phyloP scores from a whole-genome alignment of 1,140 invertebrate species.

The Dendrolimus punctatus region DNA sequence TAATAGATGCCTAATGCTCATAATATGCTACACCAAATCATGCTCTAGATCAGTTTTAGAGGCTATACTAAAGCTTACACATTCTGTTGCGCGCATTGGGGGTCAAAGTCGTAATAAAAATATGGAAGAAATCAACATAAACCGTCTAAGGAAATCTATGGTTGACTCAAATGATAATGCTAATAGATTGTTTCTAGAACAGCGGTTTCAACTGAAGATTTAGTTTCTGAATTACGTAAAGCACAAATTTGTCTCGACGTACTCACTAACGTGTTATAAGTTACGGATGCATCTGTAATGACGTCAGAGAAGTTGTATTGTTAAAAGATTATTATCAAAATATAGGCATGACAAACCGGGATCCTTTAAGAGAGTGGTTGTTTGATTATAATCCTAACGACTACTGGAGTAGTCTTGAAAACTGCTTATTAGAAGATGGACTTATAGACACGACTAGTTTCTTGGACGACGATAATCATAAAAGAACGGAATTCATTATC shows the following conservation, averaged over 20 bases:
- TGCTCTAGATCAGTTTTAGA: conserved; percentile 93
- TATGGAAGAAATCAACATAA: conserved; percentile 69
- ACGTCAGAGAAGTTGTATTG: conserved; percentile 12
- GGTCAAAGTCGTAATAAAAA: conserved; percentile 77
- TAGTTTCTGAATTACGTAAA: conserved; percentile 18
- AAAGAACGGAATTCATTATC: not conserved
- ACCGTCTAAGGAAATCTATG: conserved; percentile 29
- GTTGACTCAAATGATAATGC: conserved; percentile 19
- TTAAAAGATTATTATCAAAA: conserved; percentile 16
- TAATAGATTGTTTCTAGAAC: conserved; percentile 7
- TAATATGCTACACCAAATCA: conserved; percentile 92
- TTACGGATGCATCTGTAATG: conserved; percentile 13
- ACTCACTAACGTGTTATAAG: conserved; percentile 25
- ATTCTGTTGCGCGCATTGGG: conserved; percentile 81
- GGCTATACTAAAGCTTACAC: conserved; percentile 73
- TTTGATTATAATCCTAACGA: conserved; percentile 25
- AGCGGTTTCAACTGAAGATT: conserved; percentile 6
- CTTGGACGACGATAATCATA: too few relatives aligned
- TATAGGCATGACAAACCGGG: conserved; percentile 2
- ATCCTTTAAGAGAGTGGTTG: conserved; percentile 38
- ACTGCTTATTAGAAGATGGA: conserved; percentile 15
- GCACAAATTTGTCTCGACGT: conserved; percentile 23
- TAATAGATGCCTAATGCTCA: conserved; percentile 74
- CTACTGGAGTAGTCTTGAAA: conserved; percentile 13
- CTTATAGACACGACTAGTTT: too few relatives aligned